These are phyloP conservation scores for Lamellibrachia satsuma DNA, from an alignment of 2,888 invertebrate species.

Conservation along the genomic window DNA sequence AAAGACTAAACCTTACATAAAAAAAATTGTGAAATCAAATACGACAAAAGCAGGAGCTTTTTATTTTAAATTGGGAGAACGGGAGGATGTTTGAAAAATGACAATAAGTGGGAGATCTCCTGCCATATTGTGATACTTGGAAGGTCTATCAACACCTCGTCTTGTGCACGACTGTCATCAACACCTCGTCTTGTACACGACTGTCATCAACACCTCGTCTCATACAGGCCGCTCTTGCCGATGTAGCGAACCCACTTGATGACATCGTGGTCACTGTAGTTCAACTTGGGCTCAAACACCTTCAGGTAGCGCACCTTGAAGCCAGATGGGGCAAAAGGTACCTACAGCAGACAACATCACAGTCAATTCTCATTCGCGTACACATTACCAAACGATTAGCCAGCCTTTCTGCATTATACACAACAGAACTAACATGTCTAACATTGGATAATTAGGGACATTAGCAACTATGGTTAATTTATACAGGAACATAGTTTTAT, in stretches of 20 bases:
- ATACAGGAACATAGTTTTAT: background rate
- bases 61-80: too few relatives aligned
- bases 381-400: background rate
- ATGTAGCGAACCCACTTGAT: conserved; percentile 99
- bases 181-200: background rate
- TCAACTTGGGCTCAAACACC: conserved; percentile 98
- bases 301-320: conserved; percentile 99
- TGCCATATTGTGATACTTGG: too few relatives aligned
- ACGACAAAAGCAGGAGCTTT: too few relatives aligned
- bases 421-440: background rate
- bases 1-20: too few relatives aligned
- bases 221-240: conserved; percentile 97
- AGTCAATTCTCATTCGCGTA: background rate
- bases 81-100: too few relatives aligned
- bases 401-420: background rate
- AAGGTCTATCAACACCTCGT: too few relatives aligned
- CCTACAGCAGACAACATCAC: conserved; percentile 67
- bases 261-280: conserved; percentile 99
- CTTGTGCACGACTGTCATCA: background rate
- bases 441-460: too few relatives aligned
- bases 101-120: too few relatives aligned
- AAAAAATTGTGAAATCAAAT: too few relatives aligned
- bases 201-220: conserved; percentile 86
- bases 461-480: background rate
- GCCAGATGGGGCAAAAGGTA: conserved; percentile 99